Percentiles rank a stretch among this genome's conserved stretches.
Evolutionary conservation across 2,113 vertebrate genomes (phyloP).

Genomic region (Bos taurus): ARS-UCD2.0 NC_037342.1:40666501-40667000

Average conservation of each 20-base stretch:
- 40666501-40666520: background rate
- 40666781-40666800: accelerated
- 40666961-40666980: background rate
- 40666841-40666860: accelerated
- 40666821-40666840: accelerated
- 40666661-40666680: background rate
- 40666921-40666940: background rate
- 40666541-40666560: background rate
- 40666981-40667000: background rate
- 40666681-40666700: background rate
- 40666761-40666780: background rate
- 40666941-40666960: background rate
- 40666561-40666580: background rate
- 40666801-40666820: background rate
- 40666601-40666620: background rate
- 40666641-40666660: background rate
- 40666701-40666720: background rate
- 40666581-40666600: background rate
- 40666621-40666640: background rate
- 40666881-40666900: background rate
- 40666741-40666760: background rate
- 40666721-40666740: background rate
- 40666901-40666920: background rate
- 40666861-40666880: background rate
- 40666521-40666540: background rate